Evolutionary conservation across 2,797 vertebrate genomes (phyloP), one percentile per base, ranked within the genome.

Genomic region (Xiphophorus birchmanni): DNA sequence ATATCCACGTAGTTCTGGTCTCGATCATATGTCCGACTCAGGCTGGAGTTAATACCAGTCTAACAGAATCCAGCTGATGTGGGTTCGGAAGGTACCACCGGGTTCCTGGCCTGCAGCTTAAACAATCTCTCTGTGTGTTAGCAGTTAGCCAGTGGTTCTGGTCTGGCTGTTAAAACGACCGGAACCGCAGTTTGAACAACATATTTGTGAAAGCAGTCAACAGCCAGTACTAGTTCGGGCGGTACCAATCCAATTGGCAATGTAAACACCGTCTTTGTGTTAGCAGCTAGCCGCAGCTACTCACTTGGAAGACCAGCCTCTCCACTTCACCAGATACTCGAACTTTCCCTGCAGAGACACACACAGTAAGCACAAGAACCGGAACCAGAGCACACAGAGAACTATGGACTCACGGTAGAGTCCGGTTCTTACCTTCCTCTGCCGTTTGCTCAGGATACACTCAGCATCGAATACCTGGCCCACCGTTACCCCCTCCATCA

Each of bases 301-400:
- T 97, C 91, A 98, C 97, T 98, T 98, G 92, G 97, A 98, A 88
- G 97, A 98, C 97, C 97, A 98, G 88, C 97, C 97, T 76, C 97
- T 95, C 97, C 97, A 98, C 95, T 98, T 98, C 91, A 98, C 97
- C 96, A 98, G 93, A 95, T 98, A 98, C 93, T 98, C 97, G 84
- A 96, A 96, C 95, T 97, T 98, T 83, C 97, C 97, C 97, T 98
- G 96, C 77, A 89, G 72, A 87, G 13, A 86, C 86, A 93, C 84
- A 42, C 32, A 78, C 23, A 21, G 58, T 84, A 40, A 84, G 71
- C 42, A 50, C 58, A 29, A 78, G 37, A 48, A 73, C 74, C 71
- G 48, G 50, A 69, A 50, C 58, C 37, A 42, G 44, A 50, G 71
- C 63, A 18, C 17, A 48, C 12, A 35, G 18, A 12, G 44, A n/a